Evolutionary conservation across 1,140 invertebrate genomes (phyloP).

Genomic region (Melitaea cinxia): DNA sequence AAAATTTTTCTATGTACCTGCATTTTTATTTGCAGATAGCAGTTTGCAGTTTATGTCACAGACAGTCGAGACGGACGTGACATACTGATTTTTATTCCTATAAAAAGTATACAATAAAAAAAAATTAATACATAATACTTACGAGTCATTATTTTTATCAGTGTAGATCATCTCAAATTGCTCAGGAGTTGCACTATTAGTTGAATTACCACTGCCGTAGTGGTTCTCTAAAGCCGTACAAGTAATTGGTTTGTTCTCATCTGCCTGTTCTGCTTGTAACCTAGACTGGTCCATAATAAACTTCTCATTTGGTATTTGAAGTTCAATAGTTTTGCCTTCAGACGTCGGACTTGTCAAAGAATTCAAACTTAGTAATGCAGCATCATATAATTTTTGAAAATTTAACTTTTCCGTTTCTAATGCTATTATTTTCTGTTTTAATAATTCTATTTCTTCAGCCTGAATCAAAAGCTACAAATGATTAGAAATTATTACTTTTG

Average conservation of each 20-base stretch:
- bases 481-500: neutral
- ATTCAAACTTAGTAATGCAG: conserved; percentile 77
- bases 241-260: conserved; percentile 60
- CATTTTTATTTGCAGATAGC: no score
- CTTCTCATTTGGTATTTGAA: conserved; percentile 65
- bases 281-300: conserved; percentile 44
- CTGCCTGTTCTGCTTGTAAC: conserved; percentile 32
- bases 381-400: conserved; percentile 81
- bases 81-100: no score
- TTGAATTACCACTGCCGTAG: conserved; percentile 77
- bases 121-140: conserved; percentile 41
- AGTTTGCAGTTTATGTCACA: no score
- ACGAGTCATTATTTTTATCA: conserved; percentile 75
- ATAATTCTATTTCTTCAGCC: conserved; percentile 81
- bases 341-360: conserved; percentile 74
- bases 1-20: no score
- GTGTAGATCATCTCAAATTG: conserved; percentile 80
- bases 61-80: no score
- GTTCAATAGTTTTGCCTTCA: conserved; percentile 63
- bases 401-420: conserved; percentile 83
- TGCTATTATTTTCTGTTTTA: conserved; percentile 80
- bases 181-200: conserved; percentile 76
- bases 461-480: conserved; percentile 67
- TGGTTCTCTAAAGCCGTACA: conserved; percentile 76
- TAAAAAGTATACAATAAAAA: neutral